Evolutionary conservation across 2,888 invertebrate genomes (phyloP), one percentile per base, ranked within the genome.

Genomic region (Tipula confusa): DNA sequence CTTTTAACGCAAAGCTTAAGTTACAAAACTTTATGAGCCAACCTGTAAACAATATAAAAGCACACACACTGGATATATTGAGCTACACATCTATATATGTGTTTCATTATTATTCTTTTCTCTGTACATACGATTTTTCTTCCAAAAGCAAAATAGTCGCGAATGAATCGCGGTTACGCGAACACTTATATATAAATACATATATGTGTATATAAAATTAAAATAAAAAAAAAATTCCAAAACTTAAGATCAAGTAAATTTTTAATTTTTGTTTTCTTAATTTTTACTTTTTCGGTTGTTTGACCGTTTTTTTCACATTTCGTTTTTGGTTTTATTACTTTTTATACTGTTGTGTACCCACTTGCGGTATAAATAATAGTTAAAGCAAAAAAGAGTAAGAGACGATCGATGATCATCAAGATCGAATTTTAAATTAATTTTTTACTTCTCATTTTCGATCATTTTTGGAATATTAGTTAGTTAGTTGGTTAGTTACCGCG

Each of bases 141-240:
- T 24, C 7, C 9, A 64, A 64, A 11, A 64, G 24, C 64, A 64
- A 64, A 64, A 64, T 64, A 86, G 86, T 86, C 86, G 86, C 86
- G 85, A 85, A 85, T 85, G 85, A 86, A 86, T 85, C 85, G 86
- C 85, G 86, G 85, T 86, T 85, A 86, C 85, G 86, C 84, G 38
- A 82, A 84, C 84, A 84, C 84, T 43, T 43, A 43, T 43, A 43
- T 43, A 7, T 18, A 48, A 48, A 48, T 15, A n/a, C n/a, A n/a
- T n/a, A n/a, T n/a, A n/a, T n/a, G n/a, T n/a, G n/a, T n/a, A n/a
- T 15, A 43, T 43, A 43, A 43, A 15, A 43, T 24, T 33, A 64
- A 64, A 9, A 64, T 24, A 18, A 64, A 64, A 24, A 24, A 64
- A 64, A 64, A 64, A 24, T 64, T 64, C 64, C 24, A n/a, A n/a